Evolutionary conservation across 2,888 invertebrate genomes (phyloP).

Genomic region (Conchocele bisecta): DNA sequence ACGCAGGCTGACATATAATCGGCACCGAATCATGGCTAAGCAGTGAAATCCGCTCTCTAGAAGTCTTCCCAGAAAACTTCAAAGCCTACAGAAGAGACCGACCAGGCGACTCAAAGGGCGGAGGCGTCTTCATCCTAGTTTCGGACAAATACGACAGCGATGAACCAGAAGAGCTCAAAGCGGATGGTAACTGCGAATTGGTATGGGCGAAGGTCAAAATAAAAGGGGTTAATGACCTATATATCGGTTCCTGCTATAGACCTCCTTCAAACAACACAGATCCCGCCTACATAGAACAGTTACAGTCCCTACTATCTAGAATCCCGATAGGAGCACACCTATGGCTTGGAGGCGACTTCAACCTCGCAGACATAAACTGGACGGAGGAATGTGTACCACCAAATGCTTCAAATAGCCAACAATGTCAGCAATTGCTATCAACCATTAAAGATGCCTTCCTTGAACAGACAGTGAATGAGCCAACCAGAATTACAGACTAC

Average conservation of each 20-base stretch:
- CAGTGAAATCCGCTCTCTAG: slow-evolving; percentile 4
- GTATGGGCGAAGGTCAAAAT: slow-evolving; percentile 27
- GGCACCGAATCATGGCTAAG: slow-evolving; percentile 27
- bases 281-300: slow-evolving; percentile 11
- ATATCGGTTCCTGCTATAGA: slow-evolving; percentile 29
- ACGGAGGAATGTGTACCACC: not conserved
- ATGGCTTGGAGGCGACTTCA: slow-evolving; percentile 39
- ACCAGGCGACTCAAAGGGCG: not conserved
- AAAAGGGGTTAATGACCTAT: slow-evolving; percentile 26
- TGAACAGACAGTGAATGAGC: slow-evolving; percentile 20
- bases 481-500: slow-evolving; percentile 23
- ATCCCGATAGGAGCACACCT: slow-evolving; percentile 29
- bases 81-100: slow-evolving; percentile 23
- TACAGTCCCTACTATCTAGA: not conserved
- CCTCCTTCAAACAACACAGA: slow-evolving; percentile 31
- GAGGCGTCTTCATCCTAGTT: slow-evolving; percentile 17
- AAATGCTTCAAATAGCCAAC: not conserved
- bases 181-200: slow-evolving; percentile 22
- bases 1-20: slow-evolving; percentile 8
- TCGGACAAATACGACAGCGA: slow-evolving; percentile 15
- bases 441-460: slow-evolving; percentile 2
- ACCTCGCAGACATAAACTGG: slow-evolving; percentile 29
- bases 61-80: slow-evolving; percentile 22
- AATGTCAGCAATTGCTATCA: slow-evolving; percentile 14
- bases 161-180: slow-evolving; percentile 25